Conservation (phyloP, 2,888 invertebrate genomes). For the Spodoptera littoralis region DNA sequence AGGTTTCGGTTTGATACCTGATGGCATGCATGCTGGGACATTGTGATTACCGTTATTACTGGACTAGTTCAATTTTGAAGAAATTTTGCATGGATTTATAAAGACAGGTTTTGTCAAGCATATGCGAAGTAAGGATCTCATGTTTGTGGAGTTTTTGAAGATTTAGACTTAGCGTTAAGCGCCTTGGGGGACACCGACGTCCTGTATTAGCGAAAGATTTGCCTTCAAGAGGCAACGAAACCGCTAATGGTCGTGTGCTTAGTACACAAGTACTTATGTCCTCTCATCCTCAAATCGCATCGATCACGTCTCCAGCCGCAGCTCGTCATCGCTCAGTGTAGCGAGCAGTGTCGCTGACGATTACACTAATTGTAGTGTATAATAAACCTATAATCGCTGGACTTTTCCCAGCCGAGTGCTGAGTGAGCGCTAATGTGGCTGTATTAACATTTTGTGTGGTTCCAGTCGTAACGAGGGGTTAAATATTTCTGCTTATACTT, state of each 20-base stretch:
- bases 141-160: too few species aligned
- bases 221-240: too few species aligned
- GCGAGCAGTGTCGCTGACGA: slow-evolving; percentile 45
- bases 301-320: slow-evolving; percentile 10
- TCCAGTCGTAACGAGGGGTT: slow-evolving; percentile 7
- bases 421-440: slow-evolving; percentile 75
- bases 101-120: too few species aligned
- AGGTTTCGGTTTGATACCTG: slow-evolving; percentile 15
- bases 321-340: slow-evolving; percentile 53
- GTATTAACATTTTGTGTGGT: slow-evolving; percentile 66
- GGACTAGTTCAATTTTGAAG: too few species aligned
- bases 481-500: too few species aligned
- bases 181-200: too few species aligned
- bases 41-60: too few species aligned
- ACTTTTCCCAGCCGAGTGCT: slow-evolving; percentile 68
- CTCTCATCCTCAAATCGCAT: not conserved
- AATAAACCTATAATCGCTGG: slow-evolving; percentile 78
- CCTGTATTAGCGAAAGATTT: too few species aligned
- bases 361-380: slow-evolving; percentile 79
- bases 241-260: too few species aligned
- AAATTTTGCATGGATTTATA: too few species aligned
- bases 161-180: too few species aligned
- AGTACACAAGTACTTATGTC: not conserved
- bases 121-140: too few species aligned
- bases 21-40: not conserved